Conservation (phyloP, 92 coral and sea anemone genomes). For the Nematostella vectensis region DNA sequence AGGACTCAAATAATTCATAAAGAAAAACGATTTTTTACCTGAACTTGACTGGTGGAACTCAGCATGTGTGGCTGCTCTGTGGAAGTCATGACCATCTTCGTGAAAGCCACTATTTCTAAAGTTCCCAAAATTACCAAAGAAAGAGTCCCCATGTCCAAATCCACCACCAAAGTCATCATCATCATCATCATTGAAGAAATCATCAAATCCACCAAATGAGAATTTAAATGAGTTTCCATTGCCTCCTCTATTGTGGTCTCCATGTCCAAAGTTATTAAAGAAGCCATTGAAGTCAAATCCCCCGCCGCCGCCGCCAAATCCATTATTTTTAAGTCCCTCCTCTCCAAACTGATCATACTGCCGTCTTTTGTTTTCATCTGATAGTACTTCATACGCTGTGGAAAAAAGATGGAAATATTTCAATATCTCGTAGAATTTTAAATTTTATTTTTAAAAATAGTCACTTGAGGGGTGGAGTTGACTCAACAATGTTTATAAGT, state of each 20-base stretch:
- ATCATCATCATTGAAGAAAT: conserved; percentile 79
- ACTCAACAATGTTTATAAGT: too few species aligned
- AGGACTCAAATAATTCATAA: too few species aligned
- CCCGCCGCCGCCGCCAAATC: conserved; percentile 31
- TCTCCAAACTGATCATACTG: conserved; percentile 99
- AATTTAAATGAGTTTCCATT: conserved; percentile 67
- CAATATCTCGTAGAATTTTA: too few species aligned
- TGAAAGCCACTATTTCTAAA: conserved; percentile 51
- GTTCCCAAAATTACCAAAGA: conserved; percentile 35
- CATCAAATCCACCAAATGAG: conserved; percentile 98
- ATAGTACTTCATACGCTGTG: conserved; percentile 88
- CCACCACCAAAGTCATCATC: conserved; percentile 63
- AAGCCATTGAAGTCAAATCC: conserved; percentile 71
- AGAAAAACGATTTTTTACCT: too few species aligned
- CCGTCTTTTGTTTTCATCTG: conserved; percentile 85
- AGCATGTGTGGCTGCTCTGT: conserved; percentile 56
- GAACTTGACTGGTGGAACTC: conserved; percentile 59
- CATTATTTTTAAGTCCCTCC: conserved; percentile 79
- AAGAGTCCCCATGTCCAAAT: conserved; percentile 44
- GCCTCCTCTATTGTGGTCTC: conserved; percentile 45
- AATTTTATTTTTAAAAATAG: background rate
- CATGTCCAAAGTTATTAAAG: conserved; percentile 67
- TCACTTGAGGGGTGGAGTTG: background rate
- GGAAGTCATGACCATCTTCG: conserved; percentile 43
- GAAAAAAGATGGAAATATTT: background rate